Base-by-base conservation (phyloP, 2,113 vertebrate genomes). In the Epinephelus lanceolatus region DNA sequence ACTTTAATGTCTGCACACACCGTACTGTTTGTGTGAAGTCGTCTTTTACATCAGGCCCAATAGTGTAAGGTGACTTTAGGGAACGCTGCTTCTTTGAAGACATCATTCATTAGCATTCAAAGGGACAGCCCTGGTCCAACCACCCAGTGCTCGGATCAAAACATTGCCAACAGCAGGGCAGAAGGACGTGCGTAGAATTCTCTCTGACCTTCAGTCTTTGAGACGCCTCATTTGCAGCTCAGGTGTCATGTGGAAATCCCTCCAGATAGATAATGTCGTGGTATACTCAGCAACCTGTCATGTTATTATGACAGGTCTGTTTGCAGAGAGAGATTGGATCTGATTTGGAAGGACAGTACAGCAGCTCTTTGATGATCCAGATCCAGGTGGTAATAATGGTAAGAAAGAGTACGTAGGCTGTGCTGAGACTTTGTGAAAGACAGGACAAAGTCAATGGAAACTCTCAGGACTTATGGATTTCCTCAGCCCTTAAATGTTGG, bases 21-120 rank as follows among this genome's bases (percentile, higher is more conserved):
- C 14, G 18, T 49, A 62, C 76, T 55, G 59, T 79, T 45, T 59
- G 11, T 71, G 7, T 52, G 52, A 74, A 70, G 52, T 67, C 42
- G 42, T 79, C 52, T 86, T 69, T 85, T 72, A 84, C 74, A 91
- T 89, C 55, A 73, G 53, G 42, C 49, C 37, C 60, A 42, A 62
- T 42, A 63, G n/a, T 59, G 51, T 90, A 83, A 91, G 86, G 88
- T 91, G 87, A 90, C 86, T 89, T 86, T 79, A 57, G 33, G 74
- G 59, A 81, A 42, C n/a, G 17, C n/a, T 53, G 23, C 0, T 42
- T 81, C 87, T 93, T 91, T 93, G 81, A 93, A 90, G 82, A 49
- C 71, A 40, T 78, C 79, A 25, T 42, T 78, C 74, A 92, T 94
- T 93, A 89, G 83, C 81, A 94, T 94, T 94, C 87, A 80, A 78